Percentiles rank a stretch among this genome's conserved stretches.
Conservation (phyloP, 2,113 vertebrate species). For the Psephotus haematonotus region DNA sequence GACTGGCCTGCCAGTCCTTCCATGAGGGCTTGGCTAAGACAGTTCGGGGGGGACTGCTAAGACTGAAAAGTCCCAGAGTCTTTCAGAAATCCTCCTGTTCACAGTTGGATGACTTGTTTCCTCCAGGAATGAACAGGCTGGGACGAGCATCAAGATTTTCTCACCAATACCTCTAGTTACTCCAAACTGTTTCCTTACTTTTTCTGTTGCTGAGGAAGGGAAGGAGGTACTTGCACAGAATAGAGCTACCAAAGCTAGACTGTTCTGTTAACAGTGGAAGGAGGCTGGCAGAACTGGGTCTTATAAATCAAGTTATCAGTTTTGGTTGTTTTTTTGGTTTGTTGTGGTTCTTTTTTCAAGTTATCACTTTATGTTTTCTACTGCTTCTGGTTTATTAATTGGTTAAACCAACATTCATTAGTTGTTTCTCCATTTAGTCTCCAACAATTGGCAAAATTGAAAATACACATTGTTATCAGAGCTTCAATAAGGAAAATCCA, state of each 20-base stretch:
- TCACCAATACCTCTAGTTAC: too few relatives aligned
- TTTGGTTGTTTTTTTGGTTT: not conserved
- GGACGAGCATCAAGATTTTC: not conserved
- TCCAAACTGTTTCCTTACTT: not conserved
- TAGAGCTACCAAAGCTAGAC: not conserved
- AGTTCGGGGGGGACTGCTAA: not conserved
- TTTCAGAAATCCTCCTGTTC: not conserved
- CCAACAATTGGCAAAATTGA: not conserved
- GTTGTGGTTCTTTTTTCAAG: not conserved
- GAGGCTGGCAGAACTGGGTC: not conserved
- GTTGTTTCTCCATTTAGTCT: not conserved
- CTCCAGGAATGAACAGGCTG: not conserved
- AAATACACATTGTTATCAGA: not conserved
- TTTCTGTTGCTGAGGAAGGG: not conserved
- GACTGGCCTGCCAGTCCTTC: not conserved
- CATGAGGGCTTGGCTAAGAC: not conserved
- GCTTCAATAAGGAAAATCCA: not conserved
- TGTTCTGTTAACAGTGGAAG: not conserved
- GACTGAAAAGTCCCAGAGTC: not conserved
- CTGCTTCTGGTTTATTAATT: not conserved
- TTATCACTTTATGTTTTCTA: not conserved
- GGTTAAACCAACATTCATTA: not conserved
- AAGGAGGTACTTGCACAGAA: fast-evolving
- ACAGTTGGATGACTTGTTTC: too few relatives aligned
- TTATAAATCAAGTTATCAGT: not conserved